Percentiles rank a stretch among this genome's conserved stretches.
Evolutionary conservation across 2,113 vertebrate genomes (phyloP).

Genomic region (Gallinago undulata): DNA sequence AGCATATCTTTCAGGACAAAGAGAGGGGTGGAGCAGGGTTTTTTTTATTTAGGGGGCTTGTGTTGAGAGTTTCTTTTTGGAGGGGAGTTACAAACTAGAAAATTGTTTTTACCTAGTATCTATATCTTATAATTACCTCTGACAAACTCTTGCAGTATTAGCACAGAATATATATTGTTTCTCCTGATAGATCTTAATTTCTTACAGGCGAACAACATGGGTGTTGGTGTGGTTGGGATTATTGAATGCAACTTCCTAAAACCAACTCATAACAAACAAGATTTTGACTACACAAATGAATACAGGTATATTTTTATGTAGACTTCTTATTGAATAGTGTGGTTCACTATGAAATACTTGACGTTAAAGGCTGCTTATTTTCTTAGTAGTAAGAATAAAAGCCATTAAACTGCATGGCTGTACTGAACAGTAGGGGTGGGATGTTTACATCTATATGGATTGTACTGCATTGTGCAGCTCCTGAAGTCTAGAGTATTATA

Average conservation of each 20-base stretch:
- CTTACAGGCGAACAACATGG: constrained; percentile 86
- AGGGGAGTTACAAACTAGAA: not conserved
- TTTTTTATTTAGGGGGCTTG: not conserved
- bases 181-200: constrained; percentile 35
- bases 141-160: not conserved
- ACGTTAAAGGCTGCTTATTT: not conserved
- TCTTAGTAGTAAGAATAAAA: not conserved
- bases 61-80: not conserved
- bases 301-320: constrained; percentile 83
- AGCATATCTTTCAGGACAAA: not conserved
- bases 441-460: not conserved
- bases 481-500: not conserved
- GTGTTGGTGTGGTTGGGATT: constrained; percentile 92
- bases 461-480: not conserved
- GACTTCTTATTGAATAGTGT: not conserved
- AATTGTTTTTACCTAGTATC: not conserved
- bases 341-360: not conserved
- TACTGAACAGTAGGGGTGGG: not conserved
- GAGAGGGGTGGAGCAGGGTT: not conserved
- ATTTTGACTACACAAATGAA: constrained; percentile 92
- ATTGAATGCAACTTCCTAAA: constrained; percentile 94
- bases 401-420: not conserved
- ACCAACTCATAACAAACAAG: constrained; percentile 97
- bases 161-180: not conserved
- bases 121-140: not conserved